A percentile compares a stretch with the other conserved stretches of the same genome.
phyloP scores from a whole-genome alignment of 2,797 vertebrate species.

The Macroramphosus scolopax region DNA sequence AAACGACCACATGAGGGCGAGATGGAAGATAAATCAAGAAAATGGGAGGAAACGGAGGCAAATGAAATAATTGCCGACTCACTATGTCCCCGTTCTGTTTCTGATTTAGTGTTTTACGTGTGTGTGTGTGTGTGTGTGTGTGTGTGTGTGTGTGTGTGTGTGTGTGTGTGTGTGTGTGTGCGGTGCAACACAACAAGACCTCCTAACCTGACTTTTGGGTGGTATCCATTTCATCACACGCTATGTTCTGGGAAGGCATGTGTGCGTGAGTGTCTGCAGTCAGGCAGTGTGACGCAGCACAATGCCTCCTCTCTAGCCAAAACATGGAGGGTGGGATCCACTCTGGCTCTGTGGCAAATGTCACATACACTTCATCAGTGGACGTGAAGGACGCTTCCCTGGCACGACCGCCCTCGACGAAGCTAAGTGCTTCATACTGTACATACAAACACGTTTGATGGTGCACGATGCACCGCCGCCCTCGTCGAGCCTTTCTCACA shows the following conservation, averaged over 20 bases:
- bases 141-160: not conserved
- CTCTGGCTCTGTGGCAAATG: too few species aligned
- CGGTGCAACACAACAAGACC: constrained; percentile 27
- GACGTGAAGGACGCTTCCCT: too few species aligned
- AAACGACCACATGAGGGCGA: constrained; percentile 32
- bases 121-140: constrained; percentile 6
- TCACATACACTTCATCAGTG: too few species aligned
- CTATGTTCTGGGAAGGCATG: constrained; percentile 33
- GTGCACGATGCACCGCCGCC: too few species aligned
- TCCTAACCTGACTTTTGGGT: constrained; percentile 40
- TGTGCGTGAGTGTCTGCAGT: constrained; percentile 19
- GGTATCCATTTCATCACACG: constrained; percentile 50
- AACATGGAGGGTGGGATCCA: constrained; percentile 69
- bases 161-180: constrained; percentile 1
- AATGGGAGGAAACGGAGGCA: constrained; percentile 36
- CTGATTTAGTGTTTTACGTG: too few species aligned
- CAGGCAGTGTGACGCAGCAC: constrained; percentile 45
- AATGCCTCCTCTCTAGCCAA: constrained; percentile 62
- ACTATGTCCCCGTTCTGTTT: constrained; percentile 28
- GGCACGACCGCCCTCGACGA: too few species aligned
- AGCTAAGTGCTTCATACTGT: too few species aligned
- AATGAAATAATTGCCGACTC: constrained; percentile 38
- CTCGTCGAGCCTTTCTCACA: too few species aligned
- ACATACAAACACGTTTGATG: too few species aligned
- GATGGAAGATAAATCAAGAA: constrained; percentile 56